These are phyloP conservation scores for Mylabris phalerata DNA, from an alignment of 1,140 invertebrate genomes.

Conservation along the genomic window DNA sequence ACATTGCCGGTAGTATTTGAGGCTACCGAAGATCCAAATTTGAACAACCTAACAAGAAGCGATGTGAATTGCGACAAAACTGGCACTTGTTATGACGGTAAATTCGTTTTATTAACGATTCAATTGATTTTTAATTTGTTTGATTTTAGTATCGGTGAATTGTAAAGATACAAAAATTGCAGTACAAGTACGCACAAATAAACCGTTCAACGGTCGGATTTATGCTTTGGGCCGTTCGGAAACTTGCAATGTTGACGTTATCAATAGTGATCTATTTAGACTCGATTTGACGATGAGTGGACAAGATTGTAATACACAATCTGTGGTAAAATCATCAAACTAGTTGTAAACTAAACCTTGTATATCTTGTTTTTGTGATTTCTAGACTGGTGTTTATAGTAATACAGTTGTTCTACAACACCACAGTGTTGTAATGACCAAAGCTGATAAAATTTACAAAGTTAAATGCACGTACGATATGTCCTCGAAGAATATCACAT, in stretches of 20 bases:
- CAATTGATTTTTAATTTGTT: neutral
- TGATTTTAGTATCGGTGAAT: constrained; percentile 74
- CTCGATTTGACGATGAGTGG: constrained; percentile 88
- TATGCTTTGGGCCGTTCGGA: constrained; percentile 88
- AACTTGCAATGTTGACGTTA: constrained; percentile 90
- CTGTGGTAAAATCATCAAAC: constrained; percentile 58
- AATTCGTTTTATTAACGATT: constrained; percentile 15
- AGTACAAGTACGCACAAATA: constrained; percentile 85
- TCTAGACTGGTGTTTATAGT: constrained; percentile 86
- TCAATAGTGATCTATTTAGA: constrained; percentile 85
- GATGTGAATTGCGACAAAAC: constrained; percentile 89
- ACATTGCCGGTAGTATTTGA: constrained; percentile 64
- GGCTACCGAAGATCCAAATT: constrained; percentile 59
- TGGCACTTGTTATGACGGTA: constrained; percentile 92
- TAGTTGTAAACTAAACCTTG: too few relatives aligned
- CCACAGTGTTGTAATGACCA: constrained; percentile 94
- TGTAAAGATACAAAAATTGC: constrained; percentile 92
- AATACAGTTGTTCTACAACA: constrained; percentile 93
- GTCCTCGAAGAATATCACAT: constrained; percentile 92
- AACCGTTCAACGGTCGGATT: constrained; percentile 89
- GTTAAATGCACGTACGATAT: constrained; percentile 95
- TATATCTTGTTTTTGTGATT: neutral
- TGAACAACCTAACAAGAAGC: constrained; percentile 64
- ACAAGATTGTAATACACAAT: constrained; percentile 90
- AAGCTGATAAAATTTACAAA: constrained; percentile 95